Evolutionary conservation across 2,113 vertebrate genomes (phyloP), one percentile per base, ranked within the genome.

Genomic region (Atlantisia rogersi): DNA sequence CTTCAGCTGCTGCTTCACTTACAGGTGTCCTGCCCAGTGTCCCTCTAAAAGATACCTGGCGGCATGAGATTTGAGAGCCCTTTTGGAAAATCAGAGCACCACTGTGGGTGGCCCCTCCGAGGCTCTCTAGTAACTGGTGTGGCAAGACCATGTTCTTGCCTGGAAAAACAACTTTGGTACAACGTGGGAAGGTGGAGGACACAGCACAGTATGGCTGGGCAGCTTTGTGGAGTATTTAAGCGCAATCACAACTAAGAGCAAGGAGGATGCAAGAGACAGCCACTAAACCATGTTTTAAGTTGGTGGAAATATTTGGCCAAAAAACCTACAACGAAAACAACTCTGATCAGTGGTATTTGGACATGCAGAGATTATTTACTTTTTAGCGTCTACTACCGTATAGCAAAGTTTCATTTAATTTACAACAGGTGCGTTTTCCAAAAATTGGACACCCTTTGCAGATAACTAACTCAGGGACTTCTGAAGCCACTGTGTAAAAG

Each of bases 21-120:
- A 59, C 21, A 60, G 46, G 3, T 3, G 4, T 0, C 0, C 31
- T 18, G 13, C 46, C 19, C 21, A 32, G 29, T 26, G 74, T 56
- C 17, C 22, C 25, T 50, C 24, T 40, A 7, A 32, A 39, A 46
- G 32, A 48, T 6, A 85, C 0, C 4, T 13, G 24, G 24, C 59
- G 65, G 9, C 16, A 32, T 1, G 3, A 84, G 13, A 42, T n/a
- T 40, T 59, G 42, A 91, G 22, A 44, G 12, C 6, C 3, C 68
- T 73, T 71, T 7, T 19, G 32, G 3, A 63, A 29, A 67, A 29
- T 2, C 31, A 44, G 6, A 56, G 2, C 20, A 79, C 11, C 15
- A 26, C 20, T 35, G 11, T 22, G 67, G 55, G 14, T 3, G 15
- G 37, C 69, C 8, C 11, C 15, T 55, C 28, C 55, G n/a, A 5